These are phyloP conservation scores for Muscicapa comitata DNA, from an alignment of 2,797 vertebrate species.

Conservation along the genomic window DNA sequence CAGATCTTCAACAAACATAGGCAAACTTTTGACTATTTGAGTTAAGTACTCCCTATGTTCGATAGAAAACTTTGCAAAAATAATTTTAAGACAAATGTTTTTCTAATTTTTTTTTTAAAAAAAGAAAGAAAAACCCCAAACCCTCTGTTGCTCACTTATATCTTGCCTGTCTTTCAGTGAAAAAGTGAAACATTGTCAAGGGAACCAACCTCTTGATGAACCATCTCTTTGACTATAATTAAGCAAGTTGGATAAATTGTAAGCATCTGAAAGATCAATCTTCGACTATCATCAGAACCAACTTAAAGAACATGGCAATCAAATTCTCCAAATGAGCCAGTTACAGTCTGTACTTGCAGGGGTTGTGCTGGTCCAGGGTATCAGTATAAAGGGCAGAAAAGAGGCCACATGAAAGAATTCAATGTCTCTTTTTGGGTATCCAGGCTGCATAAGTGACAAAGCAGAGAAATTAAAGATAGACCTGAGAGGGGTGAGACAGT, in stretches of 20 bases:
- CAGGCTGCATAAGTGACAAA: not conserved
- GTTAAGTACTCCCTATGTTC: not conserved
- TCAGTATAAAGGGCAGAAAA: not conserved
- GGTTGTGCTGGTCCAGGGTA: fast-evolving
- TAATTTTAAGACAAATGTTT: not conserved
- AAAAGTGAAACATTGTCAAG: not conserved
- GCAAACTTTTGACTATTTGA: not conserved
- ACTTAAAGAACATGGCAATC: not conserved
- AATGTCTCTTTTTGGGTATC: not conserved
- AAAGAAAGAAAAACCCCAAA: not conserved
- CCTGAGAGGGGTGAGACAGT: not conserved
- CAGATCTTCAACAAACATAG: not conserved
- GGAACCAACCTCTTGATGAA: not conserved
- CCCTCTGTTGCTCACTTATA: not conserved
- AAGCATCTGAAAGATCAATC: not conserved
- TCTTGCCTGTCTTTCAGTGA: not conserved
- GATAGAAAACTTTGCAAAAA: not conserved
- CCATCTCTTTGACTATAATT: not conserved
- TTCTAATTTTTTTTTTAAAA: not conserved
- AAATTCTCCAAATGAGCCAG: not conserved
- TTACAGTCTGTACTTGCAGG: not conserved
- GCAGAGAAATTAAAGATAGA: not conserved
- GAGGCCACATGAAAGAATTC: not conserved
- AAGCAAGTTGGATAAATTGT: not conserved
- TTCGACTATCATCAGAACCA: not conserved